Base-by-base conservation (phyloP, 2,113 vertebrate genomes). In the Leucoraja erinaceus region DNA sequence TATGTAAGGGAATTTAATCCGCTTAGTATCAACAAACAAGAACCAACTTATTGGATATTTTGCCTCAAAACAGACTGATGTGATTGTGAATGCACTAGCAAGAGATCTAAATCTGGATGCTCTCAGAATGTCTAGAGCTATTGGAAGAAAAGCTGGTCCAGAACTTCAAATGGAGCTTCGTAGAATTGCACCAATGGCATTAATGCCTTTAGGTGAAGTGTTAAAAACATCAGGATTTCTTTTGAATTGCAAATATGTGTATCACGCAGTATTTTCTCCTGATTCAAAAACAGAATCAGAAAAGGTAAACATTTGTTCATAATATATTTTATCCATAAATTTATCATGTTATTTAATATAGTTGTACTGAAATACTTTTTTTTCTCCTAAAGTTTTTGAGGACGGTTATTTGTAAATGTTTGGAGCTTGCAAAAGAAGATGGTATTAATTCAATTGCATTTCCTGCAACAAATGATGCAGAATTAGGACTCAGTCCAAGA, bases 391-490 rank as follows among this genome's bases (percentile, higher is more conserved):
- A 98, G 98, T 31, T 20, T 33, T 93, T 98, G 74, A 90, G 0
- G 66, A 0, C 0, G 0, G 95, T 93, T 18, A 31, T 98, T 54
- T 14, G 0, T 0, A n/a, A 22, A 0, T 97, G 97, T 93, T 94
- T 99, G 93, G 0, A 0, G 54, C 8, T 0, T 3, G 93, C 95
- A 28, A 1, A 0, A 3, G 0, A 6, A 0, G 0, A 0, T 0
- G 0, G 1, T 0, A 0, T 16, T 94, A 22, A 75, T 54, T 98
- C 98, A 0, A 94, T 99, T 93, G 94, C 97, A 81, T 98, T 99
- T 92, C 97, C 97, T 75, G 95, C 96, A 31, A 94, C 96, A 25
- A 97, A 95, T 4, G 95, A 95, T 3, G 96, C 96, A 93, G 10
- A 0, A 0, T 91, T 94, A 5, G 0, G 0, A 0, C 94, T 97